Conservation (phyloP, 2,113 vertebrate species). For the Eclectus roratus region DNA sequence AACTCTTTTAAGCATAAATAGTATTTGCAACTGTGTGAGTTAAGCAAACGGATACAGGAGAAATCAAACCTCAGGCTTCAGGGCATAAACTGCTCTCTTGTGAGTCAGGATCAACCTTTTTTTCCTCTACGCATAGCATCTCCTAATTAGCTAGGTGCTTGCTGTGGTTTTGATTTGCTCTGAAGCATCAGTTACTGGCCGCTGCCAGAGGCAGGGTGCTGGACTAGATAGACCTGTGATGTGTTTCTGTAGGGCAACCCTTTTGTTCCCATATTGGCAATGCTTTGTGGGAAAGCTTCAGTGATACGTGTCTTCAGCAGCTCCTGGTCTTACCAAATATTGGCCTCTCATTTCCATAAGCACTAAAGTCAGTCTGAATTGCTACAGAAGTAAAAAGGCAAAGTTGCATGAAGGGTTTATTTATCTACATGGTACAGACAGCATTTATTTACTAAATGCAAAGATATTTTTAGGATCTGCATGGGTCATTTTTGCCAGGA, state of each 20-base stretch:
- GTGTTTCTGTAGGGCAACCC: slow-evolving; percentile 32
- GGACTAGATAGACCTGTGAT: neutral
- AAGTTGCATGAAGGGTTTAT: neutral
- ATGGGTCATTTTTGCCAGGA: neutral
- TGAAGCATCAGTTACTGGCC: slow-evolving; percentile 30
- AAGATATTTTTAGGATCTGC: neutral
- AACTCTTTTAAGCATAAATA: slow-evolving; percentile 62
- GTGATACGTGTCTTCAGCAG: slow-evolving; percentile 15
- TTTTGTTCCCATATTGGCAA: slow-evolving; percentile 33
- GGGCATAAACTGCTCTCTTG: slow-evolving; percentile 67
- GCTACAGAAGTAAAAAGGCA: neutral
- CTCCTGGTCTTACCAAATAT: neutral
- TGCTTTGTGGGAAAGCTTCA: slow-evolving; percentile 30
- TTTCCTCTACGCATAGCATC: neutral
- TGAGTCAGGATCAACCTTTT: slow-evolving; percentile 58
- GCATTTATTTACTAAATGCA: neutral
- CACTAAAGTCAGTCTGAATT: slow-evolving; percentile 5
- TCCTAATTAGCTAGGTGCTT: slow-evolving; percentile 53
- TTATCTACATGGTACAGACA: neutral
- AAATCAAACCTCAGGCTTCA: slow-evolving; percentile 56
- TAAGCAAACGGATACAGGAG: slow-evolving; percentile 63
- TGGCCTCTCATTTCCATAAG: slow-evolving; percentile 28
- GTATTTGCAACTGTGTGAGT: slow-evolving; percentile 61
- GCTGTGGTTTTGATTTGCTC: slow-evolving; percentile 57
- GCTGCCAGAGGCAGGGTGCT: neutral